Percentiles rank a stretch among this genome's conserved stretches.
Conservation (phyloP, 1,140 invertebrate species). For the Heliothis virescens region DNA sequence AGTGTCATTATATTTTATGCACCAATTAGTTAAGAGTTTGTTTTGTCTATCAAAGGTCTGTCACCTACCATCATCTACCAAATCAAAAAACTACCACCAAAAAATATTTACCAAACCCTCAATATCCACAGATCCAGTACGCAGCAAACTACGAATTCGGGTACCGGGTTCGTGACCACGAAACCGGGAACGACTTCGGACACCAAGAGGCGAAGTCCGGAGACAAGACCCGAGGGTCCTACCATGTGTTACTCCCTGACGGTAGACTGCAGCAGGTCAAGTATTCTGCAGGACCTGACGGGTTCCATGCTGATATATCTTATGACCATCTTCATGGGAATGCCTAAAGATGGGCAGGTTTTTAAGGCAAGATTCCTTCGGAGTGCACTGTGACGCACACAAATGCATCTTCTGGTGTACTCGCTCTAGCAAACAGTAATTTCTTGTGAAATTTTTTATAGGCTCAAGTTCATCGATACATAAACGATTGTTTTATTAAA, state of each 20-base stretch:
- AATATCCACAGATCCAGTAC: conserved; percentile 87
- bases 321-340: conserved; percentile 85
- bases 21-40: no score
- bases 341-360: neutral
- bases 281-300: conserved; percentile 91
- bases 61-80: no score
- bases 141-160: conserved; percentile 92
- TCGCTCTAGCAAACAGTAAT: no score
- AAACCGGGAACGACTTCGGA: conserved; percentile 90
- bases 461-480: no score
- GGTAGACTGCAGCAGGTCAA: conserved; percentile 91
- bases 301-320: conserved; percentile 92
- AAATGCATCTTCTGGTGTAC: no score
- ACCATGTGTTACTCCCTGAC: conserved; percentile 92
- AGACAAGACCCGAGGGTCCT: conserved; percentile 89
- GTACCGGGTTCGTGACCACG: conserved; percentile 90
- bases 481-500: no score
- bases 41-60: no score
- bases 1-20: no score
- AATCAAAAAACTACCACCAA: neutral
- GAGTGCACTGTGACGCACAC: no score
- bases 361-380: no score
- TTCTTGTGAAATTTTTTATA: no score
- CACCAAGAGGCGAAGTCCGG: conserved; percentile 90
- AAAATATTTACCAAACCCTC: conserved; percentile 51